A percentile compares a stretch with the other conserved stretches of the same genome.
These are phyloP conservation scores for Alexandromys fortis DNA, from an alignment of 2,113 vertebrate genomes.

Conservation along the genomic window DNA sequence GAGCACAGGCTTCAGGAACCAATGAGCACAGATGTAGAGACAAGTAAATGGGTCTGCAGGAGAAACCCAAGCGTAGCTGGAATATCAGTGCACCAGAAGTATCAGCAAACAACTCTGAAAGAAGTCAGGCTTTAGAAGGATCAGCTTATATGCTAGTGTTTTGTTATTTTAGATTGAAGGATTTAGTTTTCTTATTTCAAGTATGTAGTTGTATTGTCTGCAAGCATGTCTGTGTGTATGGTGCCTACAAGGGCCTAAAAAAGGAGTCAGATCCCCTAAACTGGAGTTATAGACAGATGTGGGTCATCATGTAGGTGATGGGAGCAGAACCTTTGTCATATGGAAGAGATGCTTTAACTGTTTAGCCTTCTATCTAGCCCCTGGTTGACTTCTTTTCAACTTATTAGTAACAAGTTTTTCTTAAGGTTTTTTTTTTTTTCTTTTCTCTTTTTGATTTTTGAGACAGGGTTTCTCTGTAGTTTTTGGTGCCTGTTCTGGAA, in stretches of 20 bases:
- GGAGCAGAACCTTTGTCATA: neutral
- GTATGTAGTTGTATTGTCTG: neutral
- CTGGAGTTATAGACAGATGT: neutral
- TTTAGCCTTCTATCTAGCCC: neutral
- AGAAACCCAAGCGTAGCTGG: neutral
- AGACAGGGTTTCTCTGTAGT: too few relatives aligned
- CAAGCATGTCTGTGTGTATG: neutral
- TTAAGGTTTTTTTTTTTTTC: neutral
- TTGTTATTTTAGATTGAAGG: slow-evolving; percentile 48
- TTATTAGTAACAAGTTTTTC: neutral
- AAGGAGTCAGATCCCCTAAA: too few relatives aligned
- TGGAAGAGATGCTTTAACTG: neutral
- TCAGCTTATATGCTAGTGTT: neutral
- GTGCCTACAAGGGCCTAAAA: too few relatives aligned
- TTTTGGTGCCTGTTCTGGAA: too few relatives aligned
- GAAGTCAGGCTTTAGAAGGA: neutral
- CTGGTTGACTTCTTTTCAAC: neutral
- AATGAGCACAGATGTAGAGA: neutral
- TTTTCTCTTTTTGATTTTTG: too few relatives aligned
- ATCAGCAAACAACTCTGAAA: slow-evolving; percentile 29
- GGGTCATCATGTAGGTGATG: neutral
- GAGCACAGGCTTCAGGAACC: neutral
- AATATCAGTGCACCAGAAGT: neutral
- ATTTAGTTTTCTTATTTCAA: neutral
- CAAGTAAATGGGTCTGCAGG: neutral